Conservation (phyloP, 2,797 vertebrate species). For the Hemitrygon akajei region DNA sequence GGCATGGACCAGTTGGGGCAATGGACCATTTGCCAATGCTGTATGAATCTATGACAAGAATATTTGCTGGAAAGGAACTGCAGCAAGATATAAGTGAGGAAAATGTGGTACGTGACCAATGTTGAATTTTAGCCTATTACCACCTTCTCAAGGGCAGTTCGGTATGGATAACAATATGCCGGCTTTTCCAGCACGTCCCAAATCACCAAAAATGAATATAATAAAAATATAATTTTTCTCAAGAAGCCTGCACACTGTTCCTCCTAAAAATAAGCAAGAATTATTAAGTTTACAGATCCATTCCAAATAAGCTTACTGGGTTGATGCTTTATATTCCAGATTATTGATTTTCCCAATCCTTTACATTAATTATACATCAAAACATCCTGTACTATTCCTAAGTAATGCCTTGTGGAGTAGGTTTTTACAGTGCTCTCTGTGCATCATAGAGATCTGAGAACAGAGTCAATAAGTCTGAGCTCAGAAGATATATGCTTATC, state of each 20-base stretch:
- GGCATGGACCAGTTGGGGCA: no score
- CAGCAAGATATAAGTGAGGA: not conserved
- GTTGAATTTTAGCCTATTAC: not conserved
- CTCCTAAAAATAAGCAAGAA: not conserved
- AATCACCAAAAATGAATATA: no score
- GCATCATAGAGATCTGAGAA: not conserved
- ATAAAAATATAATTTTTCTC: not conserved
- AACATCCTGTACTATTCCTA: not conserved
- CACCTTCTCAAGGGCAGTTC: no score
- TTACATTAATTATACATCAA: conserved; percentile 23
- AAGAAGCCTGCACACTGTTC: not conserved
- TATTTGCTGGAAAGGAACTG: conserved; percentile 5
- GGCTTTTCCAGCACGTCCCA: no score
- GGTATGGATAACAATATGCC: no score
- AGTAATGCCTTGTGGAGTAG: not conserved
- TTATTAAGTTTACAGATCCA: not conserved
- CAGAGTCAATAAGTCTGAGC: not conserved
- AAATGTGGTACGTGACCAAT: not conserved
- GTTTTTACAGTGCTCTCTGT: not conserved
- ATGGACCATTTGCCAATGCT: no score
- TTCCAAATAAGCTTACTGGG: not conserved
- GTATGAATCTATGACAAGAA: not conserved
- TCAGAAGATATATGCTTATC: not conserved
- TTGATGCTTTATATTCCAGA: not conserved
- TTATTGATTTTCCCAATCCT: not conserved